These are phyloP conservation scores for Zalophus californianus DNA, from an alignment of 2,797 vertebrate genomes.

Conservation along the genomic window DNA sequence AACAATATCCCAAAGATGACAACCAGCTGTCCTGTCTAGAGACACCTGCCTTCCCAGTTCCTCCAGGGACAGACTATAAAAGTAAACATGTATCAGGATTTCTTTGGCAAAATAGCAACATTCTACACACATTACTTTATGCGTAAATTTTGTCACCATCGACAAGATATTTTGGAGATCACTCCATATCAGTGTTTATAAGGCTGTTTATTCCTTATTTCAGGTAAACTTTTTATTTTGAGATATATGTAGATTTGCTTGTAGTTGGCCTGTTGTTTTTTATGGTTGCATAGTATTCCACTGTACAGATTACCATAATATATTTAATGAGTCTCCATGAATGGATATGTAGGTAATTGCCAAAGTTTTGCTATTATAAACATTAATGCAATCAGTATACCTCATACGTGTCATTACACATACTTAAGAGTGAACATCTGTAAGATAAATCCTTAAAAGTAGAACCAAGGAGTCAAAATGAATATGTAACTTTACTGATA, in stretches of 20 bases:
- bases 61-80: not conserved
- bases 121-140: not conserved
- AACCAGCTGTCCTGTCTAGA: not conserved
- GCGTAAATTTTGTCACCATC: not conserved
- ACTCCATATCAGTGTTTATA: too few relatives aligned
- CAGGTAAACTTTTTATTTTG: not conserved
- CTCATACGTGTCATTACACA: not conserved
- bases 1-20: not conserved
- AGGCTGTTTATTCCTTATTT: not conserved
- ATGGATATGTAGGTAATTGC: not conserved
- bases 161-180: not conserved
- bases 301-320: not conserved
- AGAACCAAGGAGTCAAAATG: not conserved
- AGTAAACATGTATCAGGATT: not conserved
- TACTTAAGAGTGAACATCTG: not conserved
- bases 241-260: not conserved
- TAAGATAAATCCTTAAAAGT: not conserved
- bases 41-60: not conserved
- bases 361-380: not conserved
- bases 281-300: not conserved
- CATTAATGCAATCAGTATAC: not conserved
- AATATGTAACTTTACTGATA: not conserved
- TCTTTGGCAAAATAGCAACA: not conserved
- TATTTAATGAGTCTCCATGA: not conserved
- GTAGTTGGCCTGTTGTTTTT: not conserved